These are phyloP conservation scores for Rhinolophus ferrumequinum DNA, from an alignment of 2,113 vertebrate genomes.

Conservation along the genomic window DNA sequence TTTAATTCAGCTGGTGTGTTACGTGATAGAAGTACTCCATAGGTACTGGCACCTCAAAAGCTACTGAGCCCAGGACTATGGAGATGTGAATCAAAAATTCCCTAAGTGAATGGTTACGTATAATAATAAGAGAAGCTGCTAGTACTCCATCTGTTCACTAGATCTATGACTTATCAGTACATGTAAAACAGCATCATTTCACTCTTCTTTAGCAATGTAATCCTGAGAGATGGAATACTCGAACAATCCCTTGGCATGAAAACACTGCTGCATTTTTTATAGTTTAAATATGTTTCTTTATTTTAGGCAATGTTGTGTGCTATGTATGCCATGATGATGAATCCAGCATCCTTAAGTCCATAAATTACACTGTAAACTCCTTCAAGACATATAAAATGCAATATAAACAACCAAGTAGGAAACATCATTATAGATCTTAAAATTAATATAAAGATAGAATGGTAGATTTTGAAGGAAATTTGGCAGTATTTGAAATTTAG, in stretches of 20 bases:
- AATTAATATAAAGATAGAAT: not conserved
- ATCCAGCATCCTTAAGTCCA: not conserved
- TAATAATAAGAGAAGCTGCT: not conserved
- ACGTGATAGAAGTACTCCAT: not conserved
- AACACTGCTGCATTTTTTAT: not conserved
- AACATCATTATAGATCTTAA: not conserved
- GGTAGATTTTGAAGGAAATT: not conserved
- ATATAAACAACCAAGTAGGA: not conserved
- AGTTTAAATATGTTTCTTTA: not conserved
- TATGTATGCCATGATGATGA: not conserved
- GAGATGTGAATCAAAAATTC: not conserved
- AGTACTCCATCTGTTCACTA: not conserved
- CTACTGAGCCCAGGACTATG: not conserved
- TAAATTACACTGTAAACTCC: not conserved
- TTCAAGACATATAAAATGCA: not conserved
- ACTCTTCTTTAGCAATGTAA: not conserved
- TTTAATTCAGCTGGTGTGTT: not conserved
- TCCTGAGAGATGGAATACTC: not conserved
- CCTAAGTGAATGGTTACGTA: not conserved
- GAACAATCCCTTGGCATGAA: not conserved
- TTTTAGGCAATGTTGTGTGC: not conserved
- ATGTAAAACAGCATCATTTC: not conserved
- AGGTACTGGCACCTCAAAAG: not conserved
- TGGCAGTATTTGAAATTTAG: not conserved
- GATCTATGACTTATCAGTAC: not conserved